A percentile compares a stretch with the other conserved stretches of the same genome.
These are phyloP conservation scores for Drosophila nasuta DNA, from an alignment of 1,140 invertebrate species.

Conservation along the genomic window DNA sequence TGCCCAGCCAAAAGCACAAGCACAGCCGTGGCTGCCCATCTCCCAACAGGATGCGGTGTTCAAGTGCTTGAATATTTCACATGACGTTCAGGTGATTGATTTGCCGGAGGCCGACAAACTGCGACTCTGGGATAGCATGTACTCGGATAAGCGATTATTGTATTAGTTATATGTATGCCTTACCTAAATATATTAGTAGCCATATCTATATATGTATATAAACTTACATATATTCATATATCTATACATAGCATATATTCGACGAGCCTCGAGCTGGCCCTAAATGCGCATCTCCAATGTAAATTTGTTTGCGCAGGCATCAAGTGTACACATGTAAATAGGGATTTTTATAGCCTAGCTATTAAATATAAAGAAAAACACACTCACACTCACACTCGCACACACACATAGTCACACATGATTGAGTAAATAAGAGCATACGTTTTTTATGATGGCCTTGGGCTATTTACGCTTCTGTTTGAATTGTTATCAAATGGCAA, in stretches of 20 bases:
- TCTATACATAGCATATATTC: slow-evolving; percentile 51
- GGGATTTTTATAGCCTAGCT: slow-evolving; percentile 53
- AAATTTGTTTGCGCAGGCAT: slow-evolving; percentile 37
- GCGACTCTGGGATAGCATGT: slow-evolving; percentile 85
- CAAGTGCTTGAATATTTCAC: slow-evolving; percentile 85
- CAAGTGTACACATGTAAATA: slow-evolving; percentile 71
- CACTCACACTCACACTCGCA: neutral
- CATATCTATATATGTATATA: slow-evolving; percentile 18
- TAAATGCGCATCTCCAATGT: slow-evolving; percentile 58
- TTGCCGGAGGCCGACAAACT: slow-evolving; percentile 85
- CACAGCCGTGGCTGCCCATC: slow-evolving; percentile 65
- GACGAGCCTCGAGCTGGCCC: slow-evolving; percentile 52
- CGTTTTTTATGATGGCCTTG: slow-evolving; percentile 15
- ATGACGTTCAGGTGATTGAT: slow-evolving; percentile 82
- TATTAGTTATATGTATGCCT: slow-evolving; percentile 37
- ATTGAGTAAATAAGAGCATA: slow-evolving; percentile 22
- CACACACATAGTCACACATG: slow-evolving; percentile 7
- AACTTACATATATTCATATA: neutral
- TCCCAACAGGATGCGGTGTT: slow-evolving; percentile 64
- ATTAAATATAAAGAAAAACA: slow-evolving; percentile 43
- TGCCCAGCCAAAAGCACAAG: slow-evolving; percentile 15
- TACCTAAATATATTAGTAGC: slow-evolving; percentile 19
- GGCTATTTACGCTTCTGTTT: slow-evolving; percentile 37
- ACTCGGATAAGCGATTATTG: slow-evolving; percentile 59
- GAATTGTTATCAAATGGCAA: slow-evolving; percentile 40